These are phyloP conservation scores for Potorous gilbertii DNA, from an alignment of 2,797 vertebrate genomes.

Conservation along the genomic window DNA sequence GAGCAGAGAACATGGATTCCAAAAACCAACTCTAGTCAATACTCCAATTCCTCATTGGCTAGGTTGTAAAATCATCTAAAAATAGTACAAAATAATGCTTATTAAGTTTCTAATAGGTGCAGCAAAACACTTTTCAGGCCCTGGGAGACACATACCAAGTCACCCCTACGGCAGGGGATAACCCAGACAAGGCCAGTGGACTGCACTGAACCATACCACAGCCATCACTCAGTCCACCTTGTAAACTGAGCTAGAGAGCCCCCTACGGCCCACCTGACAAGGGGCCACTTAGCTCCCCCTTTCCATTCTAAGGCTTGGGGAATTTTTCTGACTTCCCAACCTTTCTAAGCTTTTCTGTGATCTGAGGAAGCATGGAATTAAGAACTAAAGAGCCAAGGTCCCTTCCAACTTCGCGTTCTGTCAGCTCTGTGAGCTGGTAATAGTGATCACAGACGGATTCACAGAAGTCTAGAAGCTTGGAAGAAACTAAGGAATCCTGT, in stretches of 20 bases:
- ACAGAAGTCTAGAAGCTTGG: neutral
- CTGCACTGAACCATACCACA: neutral
- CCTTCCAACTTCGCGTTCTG: neutral
- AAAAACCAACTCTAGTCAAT: constrained; percentile 29
- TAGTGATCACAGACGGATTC: constrained; percentile 25
- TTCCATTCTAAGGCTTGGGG: neutral
- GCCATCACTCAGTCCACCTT: no score
- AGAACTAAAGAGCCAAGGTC: neutral
- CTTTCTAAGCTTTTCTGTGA: neutral
- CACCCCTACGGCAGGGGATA: no score
- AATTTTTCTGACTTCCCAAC: neutral
- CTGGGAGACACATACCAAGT: neutral
- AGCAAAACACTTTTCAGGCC: no score
- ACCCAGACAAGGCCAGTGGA: neutral
- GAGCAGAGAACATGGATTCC: constrained; percentile 17
- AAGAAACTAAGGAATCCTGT: constrained; percentile 36
- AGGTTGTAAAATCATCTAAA: constrained; percentile 32
- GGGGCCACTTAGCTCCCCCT: neutral
- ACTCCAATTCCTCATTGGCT: constrained; percentile 33
- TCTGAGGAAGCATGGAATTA: neutral
- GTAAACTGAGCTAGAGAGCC: no score
- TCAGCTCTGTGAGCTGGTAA: constrained; percentile 28
- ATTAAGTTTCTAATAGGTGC: neutral
- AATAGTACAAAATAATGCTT: neutral
- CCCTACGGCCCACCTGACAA: neutral